These are phyloP conservation scores for Vannuccia rotundouncinata DNA, from an alignment of 2,888 invertebrate species.

Conservation along the genomic window DNA sequence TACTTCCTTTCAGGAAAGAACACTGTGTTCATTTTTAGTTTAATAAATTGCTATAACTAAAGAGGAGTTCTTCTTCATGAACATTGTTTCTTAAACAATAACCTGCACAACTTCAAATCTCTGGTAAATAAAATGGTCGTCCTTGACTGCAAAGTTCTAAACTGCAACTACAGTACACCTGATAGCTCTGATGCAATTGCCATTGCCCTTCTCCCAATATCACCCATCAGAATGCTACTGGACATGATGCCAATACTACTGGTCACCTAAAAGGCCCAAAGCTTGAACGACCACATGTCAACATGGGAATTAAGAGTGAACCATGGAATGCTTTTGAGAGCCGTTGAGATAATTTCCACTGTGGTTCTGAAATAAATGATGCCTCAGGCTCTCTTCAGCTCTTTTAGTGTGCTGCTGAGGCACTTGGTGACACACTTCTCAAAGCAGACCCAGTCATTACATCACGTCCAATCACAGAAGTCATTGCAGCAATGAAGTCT, in stretches of 20 bases:
- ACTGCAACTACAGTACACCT: constrained; percentile 19
- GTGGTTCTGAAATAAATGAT: background rate
- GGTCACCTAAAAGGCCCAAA: background rate
- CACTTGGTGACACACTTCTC: constrained; percentile 5
- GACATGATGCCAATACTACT: background rate
- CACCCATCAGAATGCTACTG: background rate
- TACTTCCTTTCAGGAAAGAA: too few relatives aligned
- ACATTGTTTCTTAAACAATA: background rate
- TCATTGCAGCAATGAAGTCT: constrained; percentile 14
- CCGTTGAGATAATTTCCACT: constrained; percentile 7
- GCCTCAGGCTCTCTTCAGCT: constrained; percentile 12
- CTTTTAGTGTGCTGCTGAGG: background rate
- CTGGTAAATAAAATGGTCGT: background rate
- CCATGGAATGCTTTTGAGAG: constrained; percentile 1
- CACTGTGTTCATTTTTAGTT: constrained; percentile 16
- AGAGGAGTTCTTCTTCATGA: constrained; percentile 4
- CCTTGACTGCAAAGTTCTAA: background rate
- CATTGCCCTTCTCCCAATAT: background rate
- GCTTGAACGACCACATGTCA: background rate
- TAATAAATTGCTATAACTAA: background rate
- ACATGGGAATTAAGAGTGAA: constrained; percentile 4
- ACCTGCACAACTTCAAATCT: background rate
- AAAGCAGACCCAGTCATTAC: constrained; percentile 12
- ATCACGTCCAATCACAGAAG: background rate
- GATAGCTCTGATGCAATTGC: constrained; percentile 20